These are phyloP conservation scores for Portevinia maculata DNA, from an alignment of 2,888 invertebrate genomes.

Conservation along the genomic window DNA sequence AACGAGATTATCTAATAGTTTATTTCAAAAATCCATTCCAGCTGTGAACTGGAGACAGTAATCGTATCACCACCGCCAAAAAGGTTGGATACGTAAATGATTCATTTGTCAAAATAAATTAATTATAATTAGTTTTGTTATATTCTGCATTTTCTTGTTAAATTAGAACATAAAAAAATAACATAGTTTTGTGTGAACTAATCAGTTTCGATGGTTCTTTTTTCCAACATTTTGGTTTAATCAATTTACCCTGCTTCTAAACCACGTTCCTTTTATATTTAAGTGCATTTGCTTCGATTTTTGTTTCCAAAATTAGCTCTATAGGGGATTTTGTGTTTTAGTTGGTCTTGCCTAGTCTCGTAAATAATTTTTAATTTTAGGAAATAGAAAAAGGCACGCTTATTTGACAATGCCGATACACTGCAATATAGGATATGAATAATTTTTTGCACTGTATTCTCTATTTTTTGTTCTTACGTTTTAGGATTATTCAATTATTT, in stretches of 20 bases:
- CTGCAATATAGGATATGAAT: slow-evolving; percentile 16
- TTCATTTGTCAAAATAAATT: slow-evolving; percentile 40
- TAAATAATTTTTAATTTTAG: background rate
- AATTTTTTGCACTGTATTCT: slow-evolving; percentile 33
- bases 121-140: slow-evolving; percentile 40
- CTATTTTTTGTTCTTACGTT: background rate
- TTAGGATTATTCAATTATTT: background rate
- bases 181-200: slow-evolving; percentile 55
- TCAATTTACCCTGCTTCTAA: slow-evolving; percentile 55
- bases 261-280: slow-evolving; percentile 31
- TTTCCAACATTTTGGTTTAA: slow-evolving; percentile 53
- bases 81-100: slow-evolving; percentile 80
- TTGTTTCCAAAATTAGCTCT: slow-evolving; percentile 35
- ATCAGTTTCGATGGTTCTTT: slow-evolving; percentile 30
- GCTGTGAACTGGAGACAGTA: slow-evolving; percentile 81
- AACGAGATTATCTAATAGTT: slow-evolving; percentile 62
- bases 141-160: slow-evolving; percentile 53
- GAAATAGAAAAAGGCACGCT: slow-evolving; percentile 30
- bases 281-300: slow-evolving; percentile 55
- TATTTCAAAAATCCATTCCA: slow-evolving; percentile 80
- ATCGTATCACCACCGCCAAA: slow-evolving; percentile 79
- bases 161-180: slow-evolving; percentile 40
- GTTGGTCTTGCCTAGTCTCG: slow-evolving; percentile 20
- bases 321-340: slow-evolving; percentile 36
- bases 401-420: slow-evolving; percentile 12